Base-by-base conservation (phyloP, 2,797 vertebrate genomes). In the Masticophis lateralis region DNA sequence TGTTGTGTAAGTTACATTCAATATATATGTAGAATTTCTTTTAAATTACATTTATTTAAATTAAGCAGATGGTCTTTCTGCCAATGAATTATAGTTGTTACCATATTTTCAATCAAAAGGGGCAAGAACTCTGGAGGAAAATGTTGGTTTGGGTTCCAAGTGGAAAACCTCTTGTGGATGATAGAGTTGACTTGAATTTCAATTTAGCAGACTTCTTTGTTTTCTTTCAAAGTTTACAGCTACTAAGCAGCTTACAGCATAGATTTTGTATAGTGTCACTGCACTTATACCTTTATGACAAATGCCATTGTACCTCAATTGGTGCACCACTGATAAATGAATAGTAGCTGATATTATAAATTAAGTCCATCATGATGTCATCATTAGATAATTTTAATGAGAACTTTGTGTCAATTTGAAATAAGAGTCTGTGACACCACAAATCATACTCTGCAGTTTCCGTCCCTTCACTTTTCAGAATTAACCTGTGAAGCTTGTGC, bases 31-130 rank as follows among this genome's bases (percentile, higher is more conserved):
- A 90, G 66, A 89, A 4, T 88, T 88, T 74, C 92, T 92, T 94
- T 94, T n/a, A 90, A 92, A 43, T 51, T 59, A 16, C 20, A 22
- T 92, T 94, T 91, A 4, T 90, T 95, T 59, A 93, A 93, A 79
- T 90, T 51, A n/a, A 43, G 90, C 28, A 92, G 94, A 94, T 93
- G 93, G 3, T 63, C 66, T 87, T 91, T 53, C 0, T 25, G 14
- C 79, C 1, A 89, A 32, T 27, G 20, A 37, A 89, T 59, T 79
- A 7, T 4, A 3, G 83, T 83, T 93, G 0, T 89, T 16, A 8
- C 32, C 43, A 4, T 90, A 43, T 74, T 93, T 94, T 92, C 27
- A 63, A 3, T 1, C 88, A 86, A 95, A 28, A 7, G 0, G 1
- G 92, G 16, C 0, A 63, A 90, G 1, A 92, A 6, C 56, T 90